phyloP scores from a whole-genome alignment of 1,140 invertebrate species.

The Choristoneura fumiferana region DNA sequence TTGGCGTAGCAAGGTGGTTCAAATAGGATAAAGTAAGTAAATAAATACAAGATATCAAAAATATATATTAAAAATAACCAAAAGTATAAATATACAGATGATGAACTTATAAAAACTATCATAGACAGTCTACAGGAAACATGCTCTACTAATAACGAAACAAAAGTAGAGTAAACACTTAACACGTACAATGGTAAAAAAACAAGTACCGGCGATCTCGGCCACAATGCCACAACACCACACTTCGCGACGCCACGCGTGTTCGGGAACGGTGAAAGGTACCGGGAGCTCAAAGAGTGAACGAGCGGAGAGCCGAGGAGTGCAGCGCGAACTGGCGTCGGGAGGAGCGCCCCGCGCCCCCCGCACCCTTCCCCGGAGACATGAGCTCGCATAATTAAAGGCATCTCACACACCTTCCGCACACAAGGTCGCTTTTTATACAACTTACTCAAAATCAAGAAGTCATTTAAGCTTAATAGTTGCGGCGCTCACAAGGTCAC shows the following conservation, averaged over 20 bases:
- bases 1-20: neutral
- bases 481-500: too few relatives aligned
- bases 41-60: too few relatives aligned
- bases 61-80: too few relatives aligned
- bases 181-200: neutral
- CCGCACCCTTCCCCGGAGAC: slow-evolving; percentile 41
- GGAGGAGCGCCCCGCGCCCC: slow-evolving; percentile 30
- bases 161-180: too few relatives aligned
- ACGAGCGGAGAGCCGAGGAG: slow-evolving; percentile 65
- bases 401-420: slow-evolving; percentile 66
- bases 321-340: slow-evolving; percentile 69
- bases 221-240: slow-evolving; percentile 41
- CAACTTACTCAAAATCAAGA: too few relatives aligned
- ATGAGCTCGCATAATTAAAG: slow-evolving; percentile 74
- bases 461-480: too few relatives aligned
- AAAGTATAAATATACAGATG: neutral
- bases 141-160: neutral
- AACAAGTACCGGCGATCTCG: slow-evolving; percentile 65
- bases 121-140: neutral
- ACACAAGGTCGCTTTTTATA: slow-evolving; percentile 69
- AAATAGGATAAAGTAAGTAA: neutral
- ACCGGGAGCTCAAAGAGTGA: slow-evolving; percentile 60
- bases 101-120: neutral
- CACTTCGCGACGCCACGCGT: slow-evolving; percentile 42
- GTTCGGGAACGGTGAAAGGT: slow-evolving; percentile 66